These are phyloP conservation scores for Drosophila guanche DNA, from an alignment of 1,140 invertebrate species.

Conservation along the genomic window DNA sequence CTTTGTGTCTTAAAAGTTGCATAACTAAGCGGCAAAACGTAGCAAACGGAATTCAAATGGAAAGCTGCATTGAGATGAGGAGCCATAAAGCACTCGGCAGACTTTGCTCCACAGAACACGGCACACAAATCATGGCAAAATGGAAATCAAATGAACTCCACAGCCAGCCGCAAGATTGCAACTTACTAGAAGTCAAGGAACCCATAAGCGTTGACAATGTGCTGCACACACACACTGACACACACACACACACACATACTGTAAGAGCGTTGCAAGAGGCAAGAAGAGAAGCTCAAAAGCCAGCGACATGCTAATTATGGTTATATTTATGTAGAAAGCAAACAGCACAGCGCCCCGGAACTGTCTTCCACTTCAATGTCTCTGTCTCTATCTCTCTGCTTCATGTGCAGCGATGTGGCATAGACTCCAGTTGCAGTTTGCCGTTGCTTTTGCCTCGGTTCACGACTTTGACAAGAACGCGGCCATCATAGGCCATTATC, in stretches of 20 bases:
- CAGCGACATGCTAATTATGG: constrained; percentile 73
- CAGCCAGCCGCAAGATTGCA: constrained; percentile 15
- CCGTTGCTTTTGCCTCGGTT: constrained; percentile 48
- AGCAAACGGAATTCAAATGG: constrained; percentile 28
- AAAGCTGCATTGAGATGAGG: constrained; percentile 5
- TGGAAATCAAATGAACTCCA: constrained; percentile 72
- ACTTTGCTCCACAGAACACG: constrained; percentile 21
- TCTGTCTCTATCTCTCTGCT: constrained; percentile 9
- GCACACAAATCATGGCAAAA: constrained; percentile 47
- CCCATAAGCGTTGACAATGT: constrained; percentile 70
- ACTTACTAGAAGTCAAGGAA: constrained; percentile 67
- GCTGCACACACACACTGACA: constrained; percentile 10
- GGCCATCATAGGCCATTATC: constrained; percentile 23
- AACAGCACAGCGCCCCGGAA: constrained; percentile 48
- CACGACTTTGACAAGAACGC: constrained; percentile 74
- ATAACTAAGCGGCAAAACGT: constrained; percentile 47
- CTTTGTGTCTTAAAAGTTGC: constrained; percentile 33
- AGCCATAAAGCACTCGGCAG: constrained; percentile 25
- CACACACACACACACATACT: too few species aligned
- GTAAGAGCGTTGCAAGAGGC: too few species aligned
- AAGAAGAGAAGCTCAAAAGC: constrained; percentile 18
- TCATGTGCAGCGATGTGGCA: too few species aligned
- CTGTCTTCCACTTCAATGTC: constrained; percentile 14
- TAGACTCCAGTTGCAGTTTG: constrained; percentile 25
- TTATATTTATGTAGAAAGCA: constrained; percentile 61